Evolutionary conservation across 1,140 invertebrate genomes (phyloP).

Genomic region (Nephila pilipes): DNA sequence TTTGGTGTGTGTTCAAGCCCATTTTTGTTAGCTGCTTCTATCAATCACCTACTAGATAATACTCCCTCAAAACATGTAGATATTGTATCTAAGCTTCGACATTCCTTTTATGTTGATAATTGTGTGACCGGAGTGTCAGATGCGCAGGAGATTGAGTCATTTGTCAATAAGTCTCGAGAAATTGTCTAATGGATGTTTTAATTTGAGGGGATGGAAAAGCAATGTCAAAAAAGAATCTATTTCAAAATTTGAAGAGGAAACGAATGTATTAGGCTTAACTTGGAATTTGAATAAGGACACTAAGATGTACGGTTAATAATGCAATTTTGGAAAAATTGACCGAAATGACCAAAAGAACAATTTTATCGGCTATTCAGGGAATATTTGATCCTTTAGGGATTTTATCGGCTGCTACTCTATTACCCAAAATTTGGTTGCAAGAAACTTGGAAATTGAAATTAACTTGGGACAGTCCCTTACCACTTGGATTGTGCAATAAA

Average conservation of each 20-base stretch:
- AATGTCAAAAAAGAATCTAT: not conserved
- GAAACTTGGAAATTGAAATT: too few relatives aligned
- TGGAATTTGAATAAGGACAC: not conserved
- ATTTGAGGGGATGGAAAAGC: not conserved
- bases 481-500: too few relatives aligned
- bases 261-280: too few relatives aligned
- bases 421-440: too few relatives aligned
- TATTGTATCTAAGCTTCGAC: not conserved
- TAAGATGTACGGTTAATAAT: not conserved
- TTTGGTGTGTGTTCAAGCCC: slow-evolving; percentile 13
- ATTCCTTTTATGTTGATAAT: slow-evolving; percentile 61
- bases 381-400: too few relatives aligned
- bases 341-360: not conserved
- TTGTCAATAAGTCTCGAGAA: not conserved
- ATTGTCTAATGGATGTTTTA: slow-evolving; percentile 40
- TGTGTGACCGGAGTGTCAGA: slow-evolving; percentile 9
- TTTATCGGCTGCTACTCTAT: too few relatives aligned
- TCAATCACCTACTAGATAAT: not conserved
- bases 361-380: not conserved
- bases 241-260: not conserved
- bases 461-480: too few relatives aligned
- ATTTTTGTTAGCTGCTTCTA: slow-evolving; percentile 15
- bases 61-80: too few relatives aligned
- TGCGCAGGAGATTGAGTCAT: slow-evolving; percentile 1
- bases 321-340: not conserved